Percentiles rank a stretch among this genome's conserved stretches.
These are phyloP conservation scores for Apis florea DNA, from an alignment of 1,140 invertebrate species.

Conservation along the genomic window DNA sequence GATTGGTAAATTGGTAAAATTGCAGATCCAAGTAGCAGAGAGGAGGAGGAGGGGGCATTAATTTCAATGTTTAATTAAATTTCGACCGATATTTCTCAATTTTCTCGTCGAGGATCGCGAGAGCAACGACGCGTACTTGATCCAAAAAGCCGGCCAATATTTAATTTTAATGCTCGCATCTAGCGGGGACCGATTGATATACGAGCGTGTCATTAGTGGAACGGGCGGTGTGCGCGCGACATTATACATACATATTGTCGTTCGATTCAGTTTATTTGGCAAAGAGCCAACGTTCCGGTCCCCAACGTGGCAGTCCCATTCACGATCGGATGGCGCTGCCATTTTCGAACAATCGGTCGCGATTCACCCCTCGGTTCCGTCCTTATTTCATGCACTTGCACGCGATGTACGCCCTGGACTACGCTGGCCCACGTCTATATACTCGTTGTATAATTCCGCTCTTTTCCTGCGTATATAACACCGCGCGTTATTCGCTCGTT, in stretches of 20 bases:
- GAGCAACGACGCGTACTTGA: slow-evolving; percentile 19
- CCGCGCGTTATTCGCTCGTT: slow-evolving; percentile 64
- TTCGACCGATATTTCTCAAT: slow-evolving; percentile 31
- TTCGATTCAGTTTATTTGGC: slow-evolving; percentile 65
- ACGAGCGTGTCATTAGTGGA: slow-evolving; percentile 38
- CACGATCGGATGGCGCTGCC: slow-evolving; percentile 55
- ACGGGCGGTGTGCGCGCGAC: slow-evolving; percentile 1
- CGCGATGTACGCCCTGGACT: not conserved
- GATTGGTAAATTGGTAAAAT: not conserved
- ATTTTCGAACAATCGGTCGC: slow-evolving; percentile 65
- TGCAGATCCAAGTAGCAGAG: too few species aligned
- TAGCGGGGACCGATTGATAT: slow-evolving; percentile 44
- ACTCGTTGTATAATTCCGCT: slow-evolving; percentile 36
- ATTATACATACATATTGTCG: slow-evolving; percentile 29
- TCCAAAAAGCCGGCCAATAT: slow-evolving; percentile 47
- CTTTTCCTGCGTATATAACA: not conserved
- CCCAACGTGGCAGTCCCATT: slow-evolving; percentile 30
- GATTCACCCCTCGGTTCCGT: slow-evolving; percentile 30
- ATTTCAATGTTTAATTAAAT: slow-evolving; percentile 42
- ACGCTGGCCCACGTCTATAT: not conserved
- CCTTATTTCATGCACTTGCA: slow-evolving; percentile 32
- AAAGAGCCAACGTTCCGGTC: slow-evolving; percentile 43
- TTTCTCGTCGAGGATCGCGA: slow-evolving; percentile 17
- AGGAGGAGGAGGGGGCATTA: not conserved
- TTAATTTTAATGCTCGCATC: slow-evolving; percentile 58